These are phyloP conservation scores for Cheilosia vulpina DNA, from an alignment of 2,888 invertebrate genomes.

Conservation along the genomic window DNA sequence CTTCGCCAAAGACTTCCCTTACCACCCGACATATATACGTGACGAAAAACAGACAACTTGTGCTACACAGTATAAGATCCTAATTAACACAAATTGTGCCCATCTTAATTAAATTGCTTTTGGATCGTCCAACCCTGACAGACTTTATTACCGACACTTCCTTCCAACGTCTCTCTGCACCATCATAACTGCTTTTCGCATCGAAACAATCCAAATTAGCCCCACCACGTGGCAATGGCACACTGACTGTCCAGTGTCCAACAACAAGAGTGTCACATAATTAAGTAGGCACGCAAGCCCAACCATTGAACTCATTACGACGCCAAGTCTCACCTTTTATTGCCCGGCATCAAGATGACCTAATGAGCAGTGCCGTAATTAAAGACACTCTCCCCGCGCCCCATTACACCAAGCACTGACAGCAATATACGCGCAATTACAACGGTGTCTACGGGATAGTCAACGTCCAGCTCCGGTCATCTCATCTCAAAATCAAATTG, in stretches of 20 bases:
- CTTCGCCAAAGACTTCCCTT: too few species aligned
- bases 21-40: too few species aligned
- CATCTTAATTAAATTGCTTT: slow-evolving; percentile 2
- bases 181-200: not conserved
- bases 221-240: not conserved
- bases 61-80: not conserved
- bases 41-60: too few species aligned
- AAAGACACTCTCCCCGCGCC: not conserved
- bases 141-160: not conserved
- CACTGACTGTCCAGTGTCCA: not conserved
- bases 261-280: not conserved
- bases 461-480: not conserved
- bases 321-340: slow-evolving; percentile 6
- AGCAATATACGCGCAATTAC: not conserved
- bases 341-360: slow-evolving; percentile 6
- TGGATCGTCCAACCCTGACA: not conserved
- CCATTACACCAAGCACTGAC: not conserved
- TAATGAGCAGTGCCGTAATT: slow-evolving; percentile 18
- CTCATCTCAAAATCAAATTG: slow-evolving; percentile 14
- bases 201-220: not conserved
- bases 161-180: not conserved
- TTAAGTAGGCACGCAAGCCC: slow-evolving; percentile 1
- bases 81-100: not conserved
- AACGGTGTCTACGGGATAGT: not conserved
- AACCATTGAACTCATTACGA: slow-evolving; percentile 4